Evolutionary conservation across 2,113 vertebrate genomes (phyloP).

Genomic region (Stigmatopora nigra): DNA sequence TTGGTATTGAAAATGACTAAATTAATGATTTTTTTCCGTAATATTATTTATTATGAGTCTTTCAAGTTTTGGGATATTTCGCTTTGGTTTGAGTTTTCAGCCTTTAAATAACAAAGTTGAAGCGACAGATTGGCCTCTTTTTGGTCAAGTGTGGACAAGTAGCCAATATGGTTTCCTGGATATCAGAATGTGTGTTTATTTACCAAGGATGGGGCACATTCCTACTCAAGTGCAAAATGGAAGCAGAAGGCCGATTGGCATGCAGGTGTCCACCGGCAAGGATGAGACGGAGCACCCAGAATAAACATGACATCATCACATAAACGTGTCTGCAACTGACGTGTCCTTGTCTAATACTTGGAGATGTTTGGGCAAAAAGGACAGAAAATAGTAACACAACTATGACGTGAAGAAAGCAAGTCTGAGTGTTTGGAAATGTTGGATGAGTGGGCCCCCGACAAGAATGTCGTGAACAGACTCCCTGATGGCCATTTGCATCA

Average conservation of each 20-base stretch:
- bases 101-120: too few relatives aligned
- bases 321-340: not conserved
- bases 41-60: too few relatives aligned
- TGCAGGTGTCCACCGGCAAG: not conserved
- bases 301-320: constrained; percentile 44
- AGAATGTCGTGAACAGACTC: not conserved
- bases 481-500: not conserved
- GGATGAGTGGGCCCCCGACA: not conserved
- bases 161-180: constrained; percentile 24
- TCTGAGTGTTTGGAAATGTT: not conserved
- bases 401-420: not conserved
- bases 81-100: too few relatives aligned
- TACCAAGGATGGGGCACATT: constrained; percentile 19
- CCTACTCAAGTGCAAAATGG: constrained; percentile 8
- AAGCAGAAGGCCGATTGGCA: not conserved
- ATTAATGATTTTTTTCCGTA: too few relatives aligned
- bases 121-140: too few relatives aligned
- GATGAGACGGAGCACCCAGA: constrained; percentile 11
- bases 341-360: not conserved
- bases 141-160: constrained; percentile 22
- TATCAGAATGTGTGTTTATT: constrained; percentile 39
- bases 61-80: too few relatives aligned
- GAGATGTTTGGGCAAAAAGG: not conserved
- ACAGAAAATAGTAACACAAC: not conserved
- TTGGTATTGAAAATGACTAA: too few relatives aligned